Evolutionary conservation across 2,888 invertebrate species (phyloP).

Genomic region (Carpatolechia fugitivella): DNA sequence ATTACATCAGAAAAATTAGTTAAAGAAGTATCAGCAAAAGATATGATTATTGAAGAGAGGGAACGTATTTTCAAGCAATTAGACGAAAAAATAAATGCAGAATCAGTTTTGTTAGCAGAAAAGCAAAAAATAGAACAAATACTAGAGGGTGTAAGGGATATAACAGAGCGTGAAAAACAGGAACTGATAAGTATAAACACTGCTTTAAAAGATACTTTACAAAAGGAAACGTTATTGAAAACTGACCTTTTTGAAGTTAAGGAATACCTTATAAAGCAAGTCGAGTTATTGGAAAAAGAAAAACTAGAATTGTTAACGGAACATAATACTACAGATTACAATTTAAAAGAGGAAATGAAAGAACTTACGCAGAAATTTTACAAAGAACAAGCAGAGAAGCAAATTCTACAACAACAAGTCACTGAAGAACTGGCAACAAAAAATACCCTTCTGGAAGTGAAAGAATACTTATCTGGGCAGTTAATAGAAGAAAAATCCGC

Average conservation of each 20-base stretch:
- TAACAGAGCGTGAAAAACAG: not conserved
- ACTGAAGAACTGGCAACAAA: not conserved
- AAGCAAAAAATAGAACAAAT: too few species aligned
- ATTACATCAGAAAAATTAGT: not conserved
- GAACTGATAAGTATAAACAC: not conserved
- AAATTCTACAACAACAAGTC: conserved; percentile 21
- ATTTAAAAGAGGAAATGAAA: conserved; percentile 6
- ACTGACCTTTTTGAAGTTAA: not conserved
- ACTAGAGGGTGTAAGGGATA: not conserved
- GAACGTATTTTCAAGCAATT: too few species aligned
- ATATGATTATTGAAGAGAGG: not conserved
- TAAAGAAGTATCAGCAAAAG: not conserved
- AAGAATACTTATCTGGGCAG: conserved; percentile 27
- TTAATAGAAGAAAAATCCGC: conserved; percentile 40
- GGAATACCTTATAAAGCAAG: not conserved
- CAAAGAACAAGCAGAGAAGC: conserved; percentile 21
- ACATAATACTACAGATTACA: conserved; percentile 23
- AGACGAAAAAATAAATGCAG: too few species aligned
- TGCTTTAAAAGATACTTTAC: not conserved
- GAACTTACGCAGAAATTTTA: not conserved
- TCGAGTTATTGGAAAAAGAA: not conserved
- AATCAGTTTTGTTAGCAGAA: too few species aligned
- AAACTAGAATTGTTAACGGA: conserved; percentile 18
- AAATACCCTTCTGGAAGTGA: conserved; percentile 4
- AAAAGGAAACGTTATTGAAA: not conserved